phyloP scores from a whole-genome alignment of 2,797 vertebrate species.

The Propithecus deckenii region DNA sequence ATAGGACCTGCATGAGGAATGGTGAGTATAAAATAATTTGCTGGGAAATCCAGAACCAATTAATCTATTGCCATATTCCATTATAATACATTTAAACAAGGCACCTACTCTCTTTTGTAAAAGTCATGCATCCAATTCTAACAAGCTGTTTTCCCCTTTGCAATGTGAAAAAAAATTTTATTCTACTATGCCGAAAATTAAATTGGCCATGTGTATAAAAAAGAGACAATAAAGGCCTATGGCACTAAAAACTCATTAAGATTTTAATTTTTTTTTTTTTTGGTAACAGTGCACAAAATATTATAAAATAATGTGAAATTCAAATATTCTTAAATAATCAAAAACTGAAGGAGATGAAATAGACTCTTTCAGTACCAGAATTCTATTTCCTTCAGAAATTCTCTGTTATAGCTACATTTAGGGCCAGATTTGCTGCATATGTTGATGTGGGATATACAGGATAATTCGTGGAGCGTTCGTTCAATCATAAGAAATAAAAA shows the following conservation, averaged over 20 bases:
- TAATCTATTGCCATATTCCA: conserved; percentile 3
- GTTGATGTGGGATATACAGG: background rate
- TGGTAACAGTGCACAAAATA: conserved; percentile 55
- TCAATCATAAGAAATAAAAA: conserved; percentile 25
- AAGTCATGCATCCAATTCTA: conserved; percentile 54
- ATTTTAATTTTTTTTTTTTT: conserved; percentile 70
- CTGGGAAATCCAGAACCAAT: background rate
- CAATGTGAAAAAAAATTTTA: background rate
- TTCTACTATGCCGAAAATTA: conserved; percentile 54
- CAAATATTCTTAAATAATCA: conserved; percentile 34
- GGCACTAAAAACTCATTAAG: conserved; percentile 55
- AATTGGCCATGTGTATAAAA: conserved; percentile 65
- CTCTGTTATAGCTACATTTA: conserved; percentile 8
- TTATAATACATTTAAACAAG: conserved; percentile 8
- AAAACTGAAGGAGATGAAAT: background rate
- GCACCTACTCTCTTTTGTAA: conserved; percentile 18
- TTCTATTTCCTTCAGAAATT: conserved; percentile 30
- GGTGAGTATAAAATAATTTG: background rate
- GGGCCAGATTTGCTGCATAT: background rate
- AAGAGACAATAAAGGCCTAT: conserved; percentile 67
- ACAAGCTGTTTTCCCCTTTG: background rate
- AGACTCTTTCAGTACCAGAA: conserved; percentile 27
- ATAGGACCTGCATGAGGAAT: background rate
- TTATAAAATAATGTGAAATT: conserved; percentile 44
- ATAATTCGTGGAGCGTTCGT: background rate